A percentile compares a stretch with the other conserved stretches of the same genome.
phyloP scores from a whole-genome alignment of 2,113 vertebrate genomes.

The Chelonoidis abingdonii region DNA sequence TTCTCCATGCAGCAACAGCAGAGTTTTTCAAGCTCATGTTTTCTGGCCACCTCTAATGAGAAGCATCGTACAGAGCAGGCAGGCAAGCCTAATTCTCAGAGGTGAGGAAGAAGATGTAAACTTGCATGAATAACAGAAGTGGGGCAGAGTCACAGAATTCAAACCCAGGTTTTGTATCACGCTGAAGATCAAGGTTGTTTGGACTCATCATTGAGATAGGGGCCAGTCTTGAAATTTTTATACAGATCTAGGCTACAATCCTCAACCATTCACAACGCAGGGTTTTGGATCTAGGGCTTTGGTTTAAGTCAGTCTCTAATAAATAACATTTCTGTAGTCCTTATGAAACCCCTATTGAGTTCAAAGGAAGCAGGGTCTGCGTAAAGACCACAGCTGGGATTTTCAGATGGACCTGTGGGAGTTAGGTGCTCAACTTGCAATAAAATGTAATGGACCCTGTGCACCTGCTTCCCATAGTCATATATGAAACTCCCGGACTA shows the following conservation, averaged over 20 bases:
- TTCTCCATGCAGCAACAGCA: background rate
- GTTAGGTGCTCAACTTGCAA: background rate
- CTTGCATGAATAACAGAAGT: background rate
- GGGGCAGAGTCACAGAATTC: background rate
- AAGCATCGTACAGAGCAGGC: background rate
- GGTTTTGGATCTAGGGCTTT: background rate
- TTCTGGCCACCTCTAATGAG: constrained; percentile 8
- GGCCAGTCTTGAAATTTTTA: background rate
- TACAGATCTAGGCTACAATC: background rate
- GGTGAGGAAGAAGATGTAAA: background rate
- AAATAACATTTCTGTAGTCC: background rate
- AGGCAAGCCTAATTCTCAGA: constrained; percentile 2
- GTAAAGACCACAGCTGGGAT: background rate
- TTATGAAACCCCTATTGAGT: background rate
- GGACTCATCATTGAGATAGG: background rate
- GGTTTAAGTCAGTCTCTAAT: background rate
- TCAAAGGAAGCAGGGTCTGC: background rate
- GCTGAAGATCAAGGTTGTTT: background rate
- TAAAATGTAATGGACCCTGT: background rate
- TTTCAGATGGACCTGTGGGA: background rate
- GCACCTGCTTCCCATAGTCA: background rate
- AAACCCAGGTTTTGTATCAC: background rate
- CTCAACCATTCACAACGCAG: background rate
- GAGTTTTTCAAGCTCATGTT: background rate
- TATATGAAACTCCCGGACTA: background rate